Evolutionary conservation across 2,113 vertebrate species (phyloP).

Genomic region (Herpailurus yagouaroundi): DNA sequence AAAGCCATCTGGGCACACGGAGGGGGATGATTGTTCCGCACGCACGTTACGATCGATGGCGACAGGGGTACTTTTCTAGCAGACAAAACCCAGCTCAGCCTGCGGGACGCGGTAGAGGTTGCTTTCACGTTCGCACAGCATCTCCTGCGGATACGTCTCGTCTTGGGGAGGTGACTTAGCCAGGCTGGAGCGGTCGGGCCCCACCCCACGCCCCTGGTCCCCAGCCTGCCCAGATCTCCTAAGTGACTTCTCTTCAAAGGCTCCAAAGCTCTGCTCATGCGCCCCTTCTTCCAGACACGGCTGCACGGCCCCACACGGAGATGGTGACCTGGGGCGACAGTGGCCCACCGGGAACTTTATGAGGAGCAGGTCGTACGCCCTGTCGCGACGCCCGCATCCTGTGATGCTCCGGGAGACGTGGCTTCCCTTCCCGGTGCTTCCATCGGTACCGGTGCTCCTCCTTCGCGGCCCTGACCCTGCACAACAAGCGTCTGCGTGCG

Average conservation of each 20-base stretch:
- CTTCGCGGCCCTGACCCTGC: neutral
- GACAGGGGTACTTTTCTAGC: neutral
- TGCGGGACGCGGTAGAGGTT: neutral
- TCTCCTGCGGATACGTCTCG: neutral
- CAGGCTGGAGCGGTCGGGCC: neutral
- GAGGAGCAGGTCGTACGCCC: neutral
- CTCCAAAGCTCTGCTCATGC: neutral
- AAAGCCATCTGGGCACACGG: neutral
- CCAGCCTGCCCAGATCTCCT: neutral
- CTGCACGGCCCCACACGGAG: neutral
- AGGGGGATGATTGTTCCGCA: accelerated
- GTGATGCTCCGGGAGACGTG: accelerated
- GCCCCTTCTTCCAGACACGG: neutral
- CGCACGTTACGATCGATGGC: neutral
- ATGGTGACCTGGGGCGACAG: accelerated
- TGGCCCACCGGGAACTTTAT: too few relatives aligned
- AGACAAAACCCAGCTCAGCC: neutral
- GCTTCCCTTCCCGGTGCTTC: neutral
- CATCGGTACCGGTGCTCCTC: accelerated
- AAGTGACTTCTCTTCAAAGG: neutral
- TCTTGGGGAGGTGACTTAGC: neutral
- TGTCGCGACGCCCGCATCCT: accelerated
- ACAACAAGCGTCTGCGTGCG: accelerated
- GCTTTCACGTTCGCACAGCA: neutral
- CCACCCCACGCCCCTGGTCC: too few relatives aligned